Percentiles rank a stretch among this genome's conserved stretches.
phyloP scores from a whole-genome alignment of 1,140 invertebrate genomes.

The Vanessa tameamea region DNA sequence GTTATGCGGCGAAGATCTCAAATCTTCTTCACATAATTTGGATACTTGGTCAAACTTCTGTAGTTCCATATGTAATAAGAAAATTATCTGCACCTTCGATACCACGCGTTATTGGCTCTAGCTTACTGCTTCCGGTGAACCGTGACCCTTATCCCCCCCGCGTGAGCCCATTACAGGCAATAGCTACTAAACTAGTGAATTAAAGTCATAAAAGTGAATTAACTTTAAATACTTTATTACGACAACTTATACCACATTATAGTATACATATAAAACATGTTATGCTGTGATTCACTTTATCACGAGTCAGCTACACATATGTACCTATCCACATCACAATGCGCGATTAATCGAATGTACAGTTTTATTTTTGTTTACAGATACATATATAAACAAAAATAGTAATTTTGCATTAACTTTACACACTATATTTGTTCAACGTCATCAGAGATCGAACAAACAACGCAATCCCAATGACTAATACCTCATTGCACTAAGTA shows the following conservation, averaged over 20 bases:
- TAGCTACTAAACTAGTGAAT: conserved; percentile 61
- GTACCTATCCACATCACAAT: conserved; percentile 78
- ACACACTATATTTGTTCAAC: conserved; percentile 78
- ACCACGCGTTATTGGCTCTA: conserved; percentile 1
- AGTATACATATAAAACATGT: conserved; percentile 80
- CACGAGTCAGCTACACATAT: conserved; percentile 70
- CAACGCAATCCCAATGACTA: conserved; percentile 51
- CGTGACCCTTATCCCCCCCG: conserved; percentile 13
- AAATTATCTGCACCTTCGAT: conserved; percentile 1
- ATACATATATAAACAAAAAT: conserved; percentile 68
- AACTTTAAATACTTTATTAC: conserved; percentile 81
- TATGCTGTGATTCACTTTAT: conserved; percentile 77
- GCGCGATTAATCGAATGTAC: conserved; percentile 68
- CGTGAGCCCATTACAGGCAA: conserved; percentile 25
- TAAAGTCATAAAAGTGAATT: conserved; percentile 74
- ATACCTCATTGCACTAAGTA: conserved; percentile 44
- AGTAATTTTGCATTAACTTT: conserved; percentile 74
- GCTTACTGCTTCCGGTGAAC: neutral
- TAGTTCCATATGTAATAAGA: neutral
- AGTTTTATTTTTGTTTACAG: conserved; percentile 56
- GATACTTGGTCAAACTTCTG: neutral
- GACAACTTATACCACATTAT: conserved; percentile 79
- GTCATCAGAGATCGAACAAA: conserved; percentile 70
- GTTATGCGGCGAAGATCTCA: neutral
- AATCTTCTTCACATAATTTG: neutral